Percentiles rank a stretch among this genome's conserved stretches.
Conservation (phyloP, 2,888 invertebrate species). For the Fabriciana adippe region DNA sequence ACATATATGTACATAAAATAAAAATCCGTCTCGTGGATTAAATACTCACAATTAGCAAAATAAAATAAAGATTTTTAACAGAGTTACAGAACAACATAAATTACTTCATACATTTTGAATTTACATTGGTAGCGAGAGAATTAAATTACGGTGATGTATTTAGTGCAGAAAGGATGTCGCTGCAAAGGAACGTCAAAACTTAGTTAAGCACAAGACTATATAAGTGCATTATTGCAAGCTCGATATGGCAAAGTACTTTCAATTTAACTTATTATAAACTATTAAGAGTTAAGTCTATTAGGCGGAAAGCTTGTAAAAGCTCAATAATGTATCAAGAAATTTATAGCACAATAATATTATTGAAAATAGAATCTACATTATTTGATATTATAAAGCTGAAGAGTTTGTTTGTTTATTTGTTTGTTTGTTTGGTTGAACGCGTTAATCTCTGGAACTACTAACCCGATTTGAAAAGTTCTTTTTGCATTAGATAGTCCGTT, state of each 20-base stretch:
- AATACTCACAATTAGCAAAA: neutral
- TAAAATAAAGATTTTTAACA: neutral
- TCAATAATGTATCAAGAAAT: neutral
- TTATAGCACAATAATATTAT: no score
- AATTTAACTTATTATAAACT: slow-evolving; percentile 3
- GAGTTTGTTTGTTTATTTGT: no score
- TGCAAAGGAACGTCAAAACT: slow-evolving; percentile 20
- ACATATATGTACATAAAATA: no score
- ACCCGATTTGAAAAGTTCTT: no score
- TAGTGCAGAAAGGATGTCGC: slow-evolving; percentile 18
- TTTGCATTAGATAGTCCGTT: no score
- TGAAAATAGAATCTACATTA: no score
- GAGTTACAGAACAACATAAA: neutral
- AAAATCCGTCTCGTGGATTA: neutral
- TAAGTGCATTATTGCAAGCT: slow-evolving; percentile 27
- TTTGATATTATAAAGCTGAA: no score
- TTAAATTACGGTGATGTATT: slow-evolving; percentile 15
- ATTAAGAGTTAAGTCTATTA: neutral
- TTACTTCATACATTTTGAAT: neutral
- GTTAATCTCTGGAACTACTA: no score
- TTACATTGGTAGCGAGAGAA: slow-evolving; percentile 2
- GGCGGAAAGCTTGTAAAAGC: neutral
- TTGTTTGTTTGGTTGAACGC: no score
- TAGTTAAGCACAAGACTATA: slow-evolving; percentile 10
- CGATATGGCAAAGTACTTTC: neutral